Evolutionary conservation across 2,888 invertebrate species (phyloP).

Genomic region (Apamea monoglypha): DNA sequence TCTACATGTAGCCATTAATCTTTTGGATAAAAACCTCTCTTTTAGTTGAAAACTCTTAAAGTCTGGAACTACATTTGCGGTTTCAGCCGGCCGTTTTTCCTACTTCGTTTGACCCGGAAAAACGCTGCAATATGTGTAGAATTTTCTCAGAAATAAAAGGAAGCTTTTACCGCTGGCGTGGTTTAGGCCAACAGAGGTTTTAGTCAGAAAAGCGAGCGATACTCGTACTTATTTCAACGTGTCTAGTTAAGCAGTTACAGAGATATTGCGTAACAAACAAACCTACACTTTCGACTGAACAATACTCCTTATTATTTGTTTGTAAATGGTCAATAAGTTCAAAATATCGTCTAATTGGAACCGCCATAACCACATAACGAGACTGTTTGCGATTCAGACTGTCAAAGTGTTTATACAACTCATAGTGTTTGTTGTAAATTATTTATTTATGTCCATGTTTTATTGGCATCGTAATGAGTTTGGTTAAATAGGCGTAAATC

Average conservation of each 20-base stretch:
- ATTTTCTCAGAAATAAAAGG: slow-evolving; percentile 26
- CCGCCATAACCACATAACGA: slow-evolving; percentile 25
- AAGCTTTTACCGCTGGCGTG: slow-evolving; percentile 6
- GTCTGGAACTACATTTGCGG: slow-evolving; percentile 36
- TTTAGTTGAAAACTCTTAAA: slow-evolving; percentile 25
- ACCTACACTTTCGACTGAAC: slow-evolving; percentile 35
- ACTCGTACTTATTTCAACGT: not conserved
- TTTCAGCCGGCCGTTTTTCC: slow-evolving; percentile 21
- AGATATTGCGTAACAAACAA: slow-evolving; percentile 31
- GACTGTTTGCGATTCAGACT: slow-evolving; percentile 15
- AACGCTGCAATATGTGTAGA: not conserved
- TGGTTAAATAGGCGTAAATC: slow-evolving; percentile 38
- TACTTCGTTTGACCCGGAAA: slow-evolving; percentile 15
- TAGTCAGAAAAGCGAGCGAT: not conserved
- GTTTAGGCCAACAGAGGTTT: not conserved
- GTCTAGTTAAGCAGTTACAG: slow-evolving; percentile 2
- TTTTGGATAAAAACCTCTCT: slow-evolving; percentile 1
- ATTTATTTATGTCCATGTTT: slow-evolving; percentile 36
- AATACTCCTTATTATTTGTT: slow-evolving; percentile 44
- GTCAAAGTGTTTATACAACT: slow-evolving; percentile 15
- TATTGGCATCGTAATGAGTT: slow-evolving; percentile 29
- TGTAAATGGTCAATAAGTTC: slow-evolving; percentile 22
- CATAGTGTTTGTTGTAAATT: slow-evolving; percentile 41
- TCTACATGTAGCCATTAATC: not conserved
- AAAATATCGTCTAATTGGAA: slow-evolving; percentile 47